Evolutionary conservation across 2,113 vertebrate species (phyloP), one percentile per base, ranked within the genome.

Genomic region (Cynoglossus semilaevis): DNA sequence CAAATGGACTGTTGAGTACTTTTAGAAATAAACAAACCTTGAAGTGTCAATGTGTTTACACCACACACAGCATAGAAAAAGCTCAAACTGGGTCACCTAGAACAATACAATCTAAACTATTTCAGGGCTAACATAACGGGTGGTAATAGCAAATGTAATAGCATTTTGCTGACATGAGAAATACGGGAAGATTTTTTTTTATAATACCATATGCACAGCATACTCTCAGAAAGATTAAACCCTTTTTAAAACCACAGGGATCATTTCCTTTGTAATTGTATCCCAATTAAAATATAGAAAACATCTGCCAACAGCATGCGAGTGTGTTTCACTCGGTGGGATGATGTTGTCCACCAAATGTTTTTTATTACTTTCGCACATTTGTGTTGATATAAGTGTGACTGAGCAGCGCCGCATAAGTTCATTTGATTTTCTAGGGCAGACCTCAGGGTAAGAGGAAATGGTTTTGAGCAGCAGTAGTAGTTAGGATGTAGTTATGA

Each of bases 61-160:
- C 44, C 15, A 16, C 51, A n/a, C 44, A 48, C 51, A 51, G 38
- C 14, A 17, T 12, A 48, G 51, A 17, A 57, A 40, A 8, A 58
- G 40, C 64, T 64, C 60, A 74, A 87, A 88, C 54, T 86, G 57
- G 80, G 87, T 88, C 82, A 83, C 86, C 74, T 64, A 56, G 77
- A 88, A 83, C 78, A 87, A 88, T 72, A 85, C 70, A 49, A 8
- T 50, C 8, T 4, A 62, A 38, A 59, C 79, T 83, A 88, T 88
- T 87, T 82, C 80, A 40, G 61, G 82, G 74, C 54, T 47, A 86
- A 76, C 83, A 87, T 74, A 70, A 84, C 58, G 58, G 70, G 82
- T 51, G 34, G 63, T 77, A 74, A 67, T 36, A 65, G 74, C 64
- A 68, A 62, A 49, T 10, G 15, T n/a, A n/a, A 29, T 29, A 72